Conservation (phyloP, 2,797 vertebrate species). For the Trematomus bernacchii region DNA sequence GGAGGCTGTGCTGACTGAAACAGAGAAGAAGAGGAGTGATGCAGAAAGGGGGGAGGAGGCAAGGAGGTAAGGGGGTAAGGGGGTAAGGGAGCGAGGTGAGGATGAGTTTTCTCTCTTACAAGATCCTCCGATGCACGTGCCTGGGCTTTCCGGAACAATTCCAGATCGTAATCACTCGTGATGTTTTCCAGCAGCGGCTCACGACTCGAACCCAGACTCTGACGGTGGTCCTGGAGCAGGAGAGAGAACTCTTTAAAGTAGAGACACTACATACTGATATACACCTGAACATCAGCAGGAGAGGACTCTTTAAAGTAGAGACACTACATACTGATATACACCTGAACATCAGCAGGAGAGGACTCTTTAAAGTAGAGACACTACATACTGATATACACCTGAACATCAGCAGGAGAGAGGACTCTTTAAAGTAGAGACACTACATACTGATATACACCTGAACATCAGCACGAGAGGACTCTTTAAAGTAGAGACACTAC, state of each 20-base stretch:
- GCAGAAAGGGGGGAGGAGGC: not conserved
- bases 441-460: too few species aligned
- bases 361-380: too few species aligned
- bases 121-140: conserved; percentile 96
- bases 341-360: too few species aligned
- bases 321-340: too few species aligned
- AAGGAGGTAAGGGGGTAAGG: conserved; percentile 11
- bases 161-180: conserved; percentile 97
- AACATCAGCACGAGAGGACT: too few species aligned
- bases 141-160: conserved; percentile 97
- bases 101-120: conserved; percentile 91
- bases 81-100: conserved; percentile 58
- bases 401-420: fast-evolving
- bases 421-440: too few species aligned
- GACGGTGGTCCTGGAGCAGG: conserved; percentile 89
- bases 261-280: too few species aligned
- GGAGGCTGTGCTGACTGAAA: conserved; percentile 68
- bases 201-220: conserved; percentile 89
- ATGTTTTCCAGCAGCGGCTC: conserved; percentile 97
- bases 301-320: too few species aligned
- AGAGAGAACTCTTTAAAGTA: too few species aligned
- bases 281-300: too few species aligned
- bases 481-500: too few species aligned
- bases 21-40: conserved; percentile 69
- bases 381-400: too few species aligned